These are phyloP conservation scores for Doris montereyensis DNA, from an alignment of 2,888 invertebrate species.

Conservation along the genomic window DNA sequence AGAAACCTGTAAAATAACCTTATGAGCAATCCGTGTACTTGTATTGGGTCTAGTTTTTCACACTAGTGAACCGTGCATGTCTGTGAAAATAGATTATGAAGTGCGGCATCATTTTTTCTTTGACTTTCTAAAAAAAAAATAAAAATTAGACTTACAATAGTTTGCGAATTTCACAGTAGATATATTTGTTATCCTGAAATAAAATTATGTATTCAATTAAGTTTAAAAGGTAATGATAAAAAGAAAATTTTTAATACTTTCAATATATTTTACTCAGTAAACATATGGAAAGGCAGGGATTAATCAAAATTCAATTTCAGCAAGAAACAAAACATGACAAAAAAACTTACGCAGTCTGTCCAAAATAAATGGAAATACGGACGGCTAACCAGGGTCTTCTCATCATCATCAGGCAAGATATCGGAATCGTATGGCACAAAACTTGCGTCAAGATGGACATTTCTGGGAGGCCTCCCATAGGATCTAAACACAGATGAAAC, in stretches of 20 bases:
- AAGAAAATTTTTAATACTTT: not conserved
- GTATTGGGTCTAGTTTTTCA: no score
- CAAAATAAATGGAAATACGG: constrained; percentile 95
- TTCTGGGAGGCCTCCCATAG: constrained; percentile 87
- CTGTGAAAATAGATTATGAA: no score
- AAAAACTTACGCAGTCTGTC: constrained; percentile 89
- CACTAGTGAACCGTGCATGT: no score
- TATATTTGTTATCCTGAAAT: no score
- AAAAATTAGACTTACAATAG: no score
- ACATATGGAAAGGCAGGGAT: not conserved
- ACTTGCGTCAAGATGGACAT: constrained; percentile 84
- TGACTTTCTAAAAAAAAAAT: no score
- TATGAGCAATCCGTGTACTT: no score
- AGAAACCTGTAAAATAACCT: no score
- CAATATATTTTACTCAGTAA: not conserved
- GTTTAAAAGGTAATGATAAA: not conserved
- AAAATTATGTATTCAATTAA: not conserved
- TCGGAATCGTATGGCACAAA: constrained; percentile 86
- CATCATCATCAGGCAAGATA: constrained; percentile 80
- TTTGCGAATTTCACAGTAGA: no score
- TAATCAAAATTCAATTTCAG: not conserved
- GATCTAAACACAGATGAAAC: constrained; percentile 74
- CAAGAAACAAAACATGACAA: not conserved
- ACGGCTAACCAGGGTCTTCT: constrained; percentile 84
- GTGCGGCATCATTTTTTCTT: no score